phyloP scores from a whole-genome alignment of 1,140 invertebrate genomes.

The Zaprionus ornatus region DNA sequence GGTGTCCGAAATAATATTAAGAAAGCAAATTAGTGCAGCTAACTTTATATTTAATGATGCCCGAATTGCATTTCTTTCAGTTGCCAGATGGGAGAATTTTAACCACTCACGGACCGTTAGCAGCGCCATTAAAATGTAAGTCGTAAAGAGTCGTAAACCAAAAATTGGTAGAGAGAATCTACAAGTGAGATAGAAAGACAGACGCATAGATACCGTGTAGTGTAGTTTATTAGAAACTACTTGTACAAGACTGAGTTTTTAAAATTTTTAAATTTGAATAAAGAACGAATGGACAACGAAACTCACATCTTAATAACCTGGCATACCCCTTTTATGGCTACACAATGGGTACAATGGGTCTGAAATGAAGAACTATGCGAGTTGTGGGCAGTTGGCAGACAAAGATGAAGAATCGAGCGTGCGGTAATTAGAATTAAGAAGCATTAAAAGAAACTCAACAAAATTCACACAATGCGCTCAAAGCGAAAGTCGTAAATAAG shows the following conservation, averaged over 20 bases:
- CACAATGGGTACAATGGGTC: background rate
- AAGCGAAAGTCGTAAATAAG: slow-evolving; percentile 71
- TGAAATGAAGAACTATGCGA: slow-evolving; percentile 1
- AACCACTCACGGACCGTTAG: slow-evolving; percentile 57
- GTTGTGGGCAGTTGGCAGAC: slow-evolving; percentile 51
- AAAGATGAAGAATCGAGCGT: slow-evolving; percentile 65
- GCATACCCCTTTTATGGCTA: background rate
- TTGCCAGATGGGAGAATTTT: slow-evolving; percentile 44
- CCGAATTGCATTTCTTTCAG: slow-evolving; percentile 64
- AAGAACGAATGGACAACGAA: background rate
- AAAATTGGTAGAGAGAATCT: slow-evolving; percentile 63
- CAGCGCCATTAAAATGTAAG: slow-evolving; percentile 66
- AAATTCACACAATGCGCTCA: slow-evolving; percentile 72
- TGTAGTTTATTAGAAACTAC: background rate
- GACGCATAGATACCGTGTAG: slow-evolving; percentile 7
- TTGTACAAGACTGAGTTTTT: too few relatives aligned
- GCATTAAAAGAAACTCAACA: slow-evolving; percentile 73
- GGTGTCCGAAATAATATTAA: slow-evolving; percentile 72
- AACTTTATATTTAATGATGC: slow-evolving; percentile 70
- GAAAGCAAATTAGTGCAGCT: slow-evolving; percentile 67
- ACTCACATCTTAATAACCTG: background rate
- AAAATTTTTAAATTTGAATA: background rate
- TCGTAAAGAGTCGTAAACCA: slow-evolving; percentile 73
- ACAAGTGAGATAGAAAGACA: background rate
- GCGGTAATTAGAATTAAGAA: slow-evolving; percentile 82